Evolutionary conservation across 2,888 invertebrate species (phyloP), one percentile per base, ranked within the genome.

Genomic region (Oscheius onirici): DNA sequence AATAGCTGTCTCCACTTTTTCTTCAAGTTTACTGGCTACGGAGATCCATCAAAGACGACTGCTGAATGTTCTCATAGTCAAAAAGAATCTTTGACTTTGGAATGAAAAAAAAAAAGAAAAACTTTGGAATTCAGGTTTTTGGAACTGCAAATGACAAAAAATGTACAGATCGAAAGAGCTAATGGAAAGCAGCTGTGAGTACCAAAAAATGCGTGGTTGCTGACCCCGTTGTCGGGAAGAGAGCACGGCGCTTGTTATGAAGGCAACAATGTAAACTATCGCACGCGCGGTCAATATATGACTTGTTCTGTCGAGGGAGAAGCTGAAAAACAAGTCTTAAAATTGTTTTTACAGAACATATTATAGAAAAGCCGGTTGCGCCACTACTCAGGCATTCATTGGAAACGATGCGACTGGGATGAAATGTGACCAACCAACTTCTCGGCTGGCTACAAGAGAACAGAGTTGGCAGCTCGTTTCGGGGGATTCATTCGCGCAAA

Each of bases 361-460:
- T 60, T 41, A 46, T 49, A 24, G 46, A 17, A 34, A n/a, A 8
- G 44, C 61, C 22, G 11, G 28, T 17, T 49, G 46, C 28, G 24
- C 63, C 26, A 13, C 49, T 20, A 63, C 63, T 63, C 49, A 46
- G 28, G 15, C 49, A 63, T 63, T 63, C 63, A 63, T 63, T 46
- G 49, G 26, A 63, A 49, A 46, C 28, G 63, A 49, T 51, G 51
- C 51, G 24, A 51, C 20, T 20, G 46, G 8, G 20, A 46, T 15
- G 24, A 51, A 51, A 51, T 34, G 34, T 3, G 34, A 34, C 34
- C 34, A n/a, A n/a, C n/a, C n/a, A 34, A 34, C 34, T 34, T 34
- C 34, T 34, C 5, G 34, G 34, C 34, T 34, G 34, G 34, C 34
- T 34, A 34, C 34, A 34, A 34, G 5, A 34, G 34, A 34, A 34